phyloP scores from a whole-genome alignment of 2,113 vertebrate species.

The Lipophrys pholis region DNA sequence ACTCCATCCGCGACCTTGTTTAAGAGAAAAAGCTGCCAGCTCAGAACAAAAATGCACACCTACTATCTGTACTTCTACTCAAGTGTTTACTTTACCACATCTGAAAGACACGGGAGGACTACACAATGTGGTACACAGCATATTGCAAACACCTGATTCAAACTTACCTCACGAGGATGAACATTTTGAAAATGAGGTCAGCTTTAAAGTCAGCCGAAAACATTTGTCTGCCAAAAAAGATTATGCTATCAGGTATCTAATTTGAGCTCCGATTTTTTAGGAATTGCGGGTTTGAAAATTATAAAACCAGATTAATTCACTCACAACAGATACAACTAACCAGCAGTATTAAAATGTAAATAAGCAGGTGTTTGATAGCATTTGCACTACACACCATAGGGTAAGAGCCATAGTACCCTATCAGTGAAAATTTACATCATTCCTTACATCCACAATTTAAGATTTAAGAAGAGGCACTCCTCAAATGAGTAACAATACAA shows the following conservation, averaged over 20 bases:
- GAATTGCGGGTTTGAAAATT: not conserved
- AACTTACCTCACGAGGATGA: not conserved
- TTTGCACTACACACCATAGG: no score
- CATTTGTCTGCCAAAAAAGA: not conserved
- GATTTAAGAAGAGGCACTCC: no score
- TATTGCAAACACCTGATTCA: slow-evolving; percentile 4
- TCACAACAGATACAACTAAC: not conserved
- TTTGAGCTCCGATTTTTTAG: not conserved
- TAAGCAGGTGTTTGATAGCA: not conserved
- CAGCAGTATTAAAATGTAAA: not conserved
- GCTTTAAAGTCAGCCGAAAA: not conserved
- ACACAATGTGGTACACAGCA: not conserved
- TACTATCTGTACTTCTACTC: no score
- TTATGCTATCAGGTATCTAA: not conserved
- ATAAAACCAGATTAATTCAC: not conserved
- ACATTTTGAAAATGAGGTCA: not conserved
- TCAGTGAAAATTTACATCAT: no score
- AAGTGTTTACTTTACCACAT: not conserved
- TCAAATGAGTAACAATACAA: no score
- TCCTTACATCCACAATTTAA: no score
- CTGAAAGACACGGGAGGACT: not conserved
- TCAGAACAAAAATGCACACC: no score
- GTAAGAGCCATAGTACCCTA: no score
- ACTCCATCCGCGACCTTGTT: no score
- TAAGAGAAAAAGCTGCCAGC: no score